Evolutionary conservation across 2,888 invertebrate species (phyloP), one percentile per base, ranked within the genome.

Genomic region (Cistogaster globosa): DNA sequence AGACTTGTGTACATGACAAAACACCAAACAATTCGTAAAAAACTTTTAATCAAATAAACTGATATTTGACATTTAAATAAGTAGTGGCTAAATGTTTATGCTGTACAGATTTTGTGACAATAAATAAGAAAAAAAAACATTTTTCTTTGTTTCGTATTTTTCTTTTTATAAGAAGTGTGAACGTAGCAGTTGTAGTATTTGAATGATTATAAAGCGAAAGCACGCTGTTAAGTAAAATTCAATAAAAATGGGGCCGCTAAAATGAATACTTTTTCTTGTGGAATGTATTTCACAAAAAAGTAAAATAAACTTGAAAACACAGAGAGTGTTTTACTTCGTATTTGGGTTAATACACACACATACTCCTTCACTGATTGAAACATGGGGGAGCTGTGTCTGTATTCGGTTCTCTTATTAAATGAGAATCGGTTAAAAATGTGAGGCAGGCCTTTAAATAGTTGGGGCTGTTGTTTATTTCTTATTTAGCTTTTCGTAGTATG

Each of bases 401-500:
- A 6, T 48, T 57, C 12, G 22, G 3, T 51, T 69, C 74, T 79
- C 75, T 65, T 60, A 32, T 45, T 42, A 63, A 53, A 11, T 16
- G 71, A 84, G 83, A 75, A 32, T 14, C 51, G n/a, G 2, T 42
- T 48, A 42, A 58, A 42, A 58, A 58, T 68, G 76, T 71, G 78
- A 82, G 85, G 82, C 81, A 78, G 82, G 85, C 78, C 72, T 82
- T 79, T 81, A 75, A 42, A 71, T 65, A 82, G 60, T 82, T 82
- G 81, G 82, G 77, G 82, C 80, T 77, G 72, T 55, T 79, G 51
- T 48, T 38, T 57, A 55, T 57, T 65, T 60, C 22, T n/a, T 45
- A 16, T 63, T 55, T 45, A 48, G 72, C 58, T 81, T 63, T 85
- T 78, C 45, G 67, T 57, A 45, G 18, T 67, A 22, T 80, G 65